Conservation (phyloP, 2,797 vertebrate species). For the Columba guinea region DNA sequence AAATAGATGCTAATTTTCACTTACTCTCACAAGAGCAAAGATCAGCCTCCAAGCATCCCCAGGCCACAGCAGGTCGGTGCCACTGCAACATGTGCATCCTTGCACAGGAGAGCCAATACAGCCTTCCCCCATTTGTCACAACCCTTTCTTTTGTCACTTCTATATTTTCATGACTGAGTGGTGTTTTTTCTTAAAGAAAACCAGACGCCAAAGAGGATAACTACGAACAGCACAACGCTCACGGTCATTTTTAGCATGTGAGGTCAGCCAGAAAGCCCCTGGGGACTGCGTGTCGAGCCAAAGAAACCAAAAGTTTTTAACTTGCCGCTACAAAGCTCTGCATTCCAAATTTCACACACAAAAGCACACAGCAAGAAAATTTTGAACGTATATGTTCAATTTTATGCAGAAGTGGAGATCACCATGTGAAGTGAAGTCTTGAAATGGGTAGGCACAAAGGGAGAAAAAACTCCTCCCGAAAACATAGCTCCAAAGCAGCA, state of each 20-base stretch:
- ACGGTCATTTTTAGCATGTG: accelerated
- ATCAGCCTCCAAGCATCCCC: background rate
- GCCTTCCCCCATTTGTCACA: background rate
- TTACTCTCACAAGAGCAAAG: background rate
- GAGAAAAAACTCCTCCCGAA: background rate
- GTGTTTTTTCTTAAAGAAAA: background rate
- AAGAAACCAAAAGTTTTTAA: background rate
- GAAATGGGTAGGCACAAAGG: background rate
- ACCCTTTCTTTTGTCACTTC: background rate
- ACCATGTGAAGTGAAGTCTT: background rate
- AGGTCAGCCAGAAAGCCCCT: background rate
- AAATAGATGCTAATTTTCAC: background rate
- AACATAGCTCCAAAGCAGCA: background rate
- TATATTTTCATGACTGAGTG: background rate
- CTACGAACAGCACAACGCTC: background rate
- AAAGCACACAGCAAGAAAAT: background rate
- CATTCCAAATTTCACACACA: background rate
- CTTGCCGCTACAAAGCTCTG: background rate
- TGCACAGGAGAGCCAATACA: background rate
- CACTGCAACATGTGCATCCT: background rate
- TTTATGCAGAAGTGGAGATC: background rate
- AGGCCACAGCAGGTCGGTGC: background rate
- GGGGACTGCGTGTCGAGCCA: accelerated
- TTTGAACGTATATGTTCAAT: background rate
- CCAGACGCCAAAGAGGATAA: background rate